These are phyloP conservation scores for Drosophila varians DNA, from an alignment of 1,140 invertebrate genomes.

Conservation along the genomic window DNA sequence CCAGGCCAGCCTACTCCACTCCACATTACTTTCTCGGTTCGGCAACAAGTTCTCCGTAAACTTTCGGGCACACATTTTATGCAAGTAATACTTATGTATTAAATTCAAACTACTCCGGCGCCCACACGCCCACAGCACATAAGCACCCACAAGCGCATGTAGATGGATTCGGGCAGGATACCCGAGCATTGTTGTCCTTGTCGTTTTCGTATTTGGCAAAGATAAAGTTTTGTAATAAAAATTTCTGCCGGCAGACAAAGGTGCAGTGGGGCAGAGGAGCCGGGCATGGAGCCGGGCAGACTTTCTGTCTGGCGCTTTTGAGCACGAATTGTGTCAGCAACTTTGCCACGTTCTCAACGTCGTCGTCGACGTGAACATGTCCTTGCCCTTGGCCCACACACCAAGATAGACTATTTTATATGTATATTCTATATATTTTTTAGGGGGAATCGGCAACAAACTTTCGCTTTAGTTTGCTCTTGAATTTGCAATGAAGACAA, in stretches of 20 bases:
- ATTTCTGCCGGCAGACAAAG: slow-evolving; percentile 69
- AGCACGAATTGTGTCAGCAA: slow-evolving; percentile 77
- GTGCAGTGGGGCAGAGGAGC: slow-evolving; percentile 3
- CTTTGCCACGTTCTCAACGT: slow-evolving; percentile 70
- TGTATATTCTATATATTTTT: slow-evolving; percentile 36
- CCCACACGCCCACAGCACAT: slow-evolving; percentile 3
- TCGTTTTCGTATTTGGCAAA: slow-evolving; percentile 74
- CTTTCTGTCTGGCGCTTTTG: slow-evolving; percentile 74
- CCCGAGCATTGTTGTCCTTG: slow-evolving; percentile 25
- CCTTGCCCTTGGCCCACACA: slow-evolving; percentile 77
- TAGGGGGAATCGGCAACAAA: slow-evolving; percentile 31
- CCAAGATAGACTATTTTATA: slow-evolving; percentile 41
- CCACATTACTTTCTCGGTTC: background rate
- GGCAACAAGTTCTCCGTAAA: slow-evolving; percentile 55
- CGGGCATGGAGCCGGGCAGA: slow-evolving; percentile 51
- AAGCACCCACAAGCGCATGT: background rate
- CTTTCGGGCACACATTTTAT: slow-evolving; percentile 64
- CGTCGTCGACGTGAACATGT: slow-evolving; percentile 61
- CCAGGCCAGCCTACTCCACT: too few species aligned
- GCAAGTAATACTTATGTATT: slow-evolving; percentile 61
- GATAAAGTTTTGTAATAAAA: slow-evolving; percentile 83
- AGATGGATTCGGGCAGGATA: background rate
- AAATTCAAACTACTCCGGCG: slow-evolving; percentile 55
- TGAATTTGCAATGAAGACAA: slow-evolving; percentile 24
- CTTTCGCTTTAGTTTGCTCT: slow-evolving; percentile 70